Percentiles rank a stretch among this genome's conserved stretches.
phyloP scores from a whole-genome alignment of 2,888 invertebrate species.

The Athalia rosae region DNA sequence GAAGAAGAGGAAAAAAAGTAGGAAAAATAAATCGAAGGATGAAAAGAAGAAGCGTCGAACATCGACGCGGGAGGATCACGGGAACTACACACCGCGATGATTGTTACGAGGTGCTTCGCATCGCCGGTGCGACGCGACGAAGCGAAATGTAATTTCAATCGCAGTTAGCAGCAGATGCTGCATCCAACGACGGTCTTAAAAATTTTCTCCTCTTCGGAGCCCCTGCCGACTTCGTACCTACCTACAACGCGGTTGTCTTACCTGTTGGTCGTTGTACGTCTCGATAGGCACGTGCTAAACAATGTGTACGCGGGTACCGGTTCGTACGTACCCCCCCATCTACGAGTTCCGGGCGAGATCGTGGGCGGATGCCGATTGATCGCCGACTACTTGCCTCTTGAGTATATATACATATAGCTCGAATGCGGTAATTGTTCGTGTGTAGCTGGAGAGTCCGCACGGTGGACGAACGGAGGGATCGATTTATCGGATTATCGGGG shows the following conservation, averaged over 20 bases:
- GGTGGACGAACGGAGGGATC: constrained; percentile 2
- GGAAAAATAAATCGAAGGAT: background rate
- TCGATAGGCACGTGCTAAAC: constrained; percentile 41
- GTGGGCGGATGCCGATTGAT: constrained; percentile 44
- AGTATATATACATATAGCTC: constrained; percentile 35
- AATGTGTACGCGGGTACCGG: constrained; percentile 42
- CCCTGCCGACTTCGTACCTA: constrained; percentile 6
- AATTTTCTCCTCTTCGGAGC: constrained; percentile 11
- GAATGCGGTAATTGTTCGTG: constrained; percentile 39
- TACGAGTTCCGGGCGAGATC: constrained; percentile 26
- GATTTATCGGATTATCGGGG: constrained; percentile 18
- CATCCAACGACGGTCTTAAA: background rate
- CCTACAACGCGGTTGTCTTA: background rate
- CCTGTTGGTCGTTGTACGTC: constrained; percentile 34
- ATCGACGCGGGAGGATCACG: background rate
- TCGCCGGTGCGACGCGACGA: constrained; percentile 21
- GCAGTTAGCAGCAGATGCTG: constrained; percentile 16
- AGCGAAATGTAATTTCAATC: constrained; percentile 43
- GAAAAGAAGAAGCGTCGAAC: background rate
- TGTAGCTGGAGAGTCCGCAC: background rate
- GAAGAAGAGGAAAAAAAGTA: too few relatives aligned
- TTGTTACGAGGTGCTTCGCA: constrained; percentile 38
- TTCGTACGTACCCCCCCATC: constrained; percentile 16
- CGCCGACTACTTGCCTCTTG: constrained; percentile 39
- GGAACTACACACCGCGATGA: constrained; percentile 11